A percentile compares a stretch with the other conserved stretches of the same genome.
Evolutionary conservation across 2,113 vertebrate genomes (phyloP).

Genomic region (Isurus oxyrinchus): DNA sequence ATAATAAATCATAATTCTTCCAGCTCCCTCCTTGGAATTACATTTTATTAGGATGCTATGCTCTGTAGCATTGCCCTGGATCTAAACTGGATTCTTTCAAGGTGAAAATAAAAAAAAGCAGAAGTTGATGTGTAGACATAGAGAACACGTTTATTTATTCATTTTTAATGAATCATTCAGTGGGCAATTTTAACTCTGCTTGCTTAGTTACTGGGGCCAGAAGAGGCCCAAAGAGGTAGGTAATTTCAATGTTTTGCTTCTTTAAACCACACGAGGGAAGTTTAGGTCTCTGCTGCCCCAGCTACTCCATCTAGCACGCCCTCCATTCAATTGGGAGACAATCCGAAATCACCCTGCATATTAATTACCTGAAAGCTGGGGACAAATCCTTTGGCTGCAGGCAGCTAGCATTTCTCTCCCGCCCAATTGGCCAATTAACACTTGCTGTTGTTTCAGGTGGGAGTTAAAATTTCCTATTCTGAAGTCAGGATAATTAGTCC

Average conservation of each 20-base stretch:
- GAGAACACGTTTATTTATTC: neutral
- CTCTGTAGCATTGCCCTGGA: neutral
- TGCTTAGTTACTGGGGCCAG: neutral
- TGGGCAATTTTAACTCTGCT: neutral
- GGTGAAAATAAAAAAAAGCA: neutral
- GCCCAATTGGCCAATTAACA: neutral
- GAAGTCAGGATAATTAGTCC: neutral
- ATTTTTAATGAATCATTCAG: neutral
- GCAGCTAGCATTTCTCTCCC: neutral
- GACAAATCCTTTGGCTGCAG: neutral
- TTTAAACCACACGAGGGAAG: neutral
- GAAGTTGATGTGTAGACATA: neutral
- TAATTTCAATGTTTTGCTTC: neutral
- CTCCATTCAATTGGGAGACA: neutral
- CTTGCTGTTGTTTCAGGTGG: neutral
- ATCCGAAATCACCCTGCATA: neutral
- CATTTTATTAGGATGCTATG: neutral
- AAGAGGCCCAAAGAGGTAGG: neutral
- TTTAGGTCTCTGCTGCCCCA: neutral
- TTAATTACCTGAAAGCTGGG: neutral
- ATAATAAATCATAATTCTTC: constrained; percentile 19
- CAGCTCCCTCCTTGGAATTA: neutral
- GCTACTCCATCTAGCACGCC: neutral
- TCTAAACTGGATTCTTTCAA: neutral
- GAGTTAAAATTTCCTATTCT: neutral